phyloP scores from a whole-genome alignment of 2,888 invertebrate species.

The Drosophila lutescens region DNA sequence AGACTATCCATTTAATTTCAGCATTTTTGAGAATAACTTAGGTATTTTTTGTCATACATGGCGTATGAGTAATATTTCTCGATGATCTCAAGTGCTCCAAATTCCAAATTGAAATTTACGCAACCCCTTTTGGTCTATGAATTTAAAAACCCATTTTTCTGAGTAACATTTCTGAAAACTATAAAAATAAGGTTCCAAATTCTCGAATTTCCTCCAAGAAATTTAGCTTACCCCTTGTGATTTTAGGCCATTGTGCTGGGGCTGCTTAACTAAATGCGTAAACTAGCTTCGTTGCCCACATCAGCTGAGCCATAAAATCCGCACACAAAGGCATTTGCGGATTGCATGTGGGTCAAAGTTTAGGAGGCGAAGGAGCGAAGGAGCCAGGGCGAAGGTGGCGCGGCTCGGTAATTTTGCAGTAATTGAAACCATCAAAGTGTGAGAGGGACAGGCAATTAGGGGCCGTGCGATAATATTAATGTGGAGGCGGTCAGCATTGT shows the following conservation, averaged over 20 bases:
- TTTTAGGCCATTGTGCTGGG: background rate
- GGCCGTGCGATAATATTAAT: conserved; percentile 47
- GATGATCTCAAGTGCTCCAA: too few species aligned
- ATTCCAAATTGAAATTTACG: background rate
- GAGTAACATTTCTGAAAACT: background rate
- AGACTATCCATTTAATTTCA: too few species aligned
- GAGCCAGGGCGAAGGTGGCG: conserved; percentile 22
- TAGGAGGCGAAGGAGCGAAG: conserved; percentile 6
- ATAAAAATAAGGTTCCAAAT: too few species aligned
- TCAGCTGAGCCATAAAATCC: conserved; percentile 54
- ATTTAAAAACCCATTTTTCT: too few species aligned
- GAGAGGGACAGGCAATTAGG: conserved; percentile 40
- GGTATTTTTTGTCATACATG: background rate
- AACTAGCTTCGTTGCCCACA: conserved; percentile 41
- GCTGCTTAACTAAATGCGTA: conserved; percentile 28
- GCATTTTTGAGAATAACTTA: background rate
- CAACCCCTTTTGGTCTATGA: background rate
- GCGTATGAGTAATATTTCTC: conserved; percentile 8
- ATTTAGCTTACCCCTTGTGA: background rate
- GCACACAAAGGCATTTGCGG: conserved; percentile 43
- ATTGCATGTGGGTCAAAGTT: conserved; percentile 38
- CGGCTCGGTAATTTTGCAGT: conserved; percentile 50
- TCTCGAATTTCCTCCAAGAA: background rate
- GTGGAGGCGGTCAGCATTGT: conserved; percentile 29
- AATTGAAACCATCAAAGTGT: conserved; percentile 71